Base-by-base conservation (phyloP, 2,113 vertebrate genomes). In the Thalassarche chlororhynchos region DNA sequence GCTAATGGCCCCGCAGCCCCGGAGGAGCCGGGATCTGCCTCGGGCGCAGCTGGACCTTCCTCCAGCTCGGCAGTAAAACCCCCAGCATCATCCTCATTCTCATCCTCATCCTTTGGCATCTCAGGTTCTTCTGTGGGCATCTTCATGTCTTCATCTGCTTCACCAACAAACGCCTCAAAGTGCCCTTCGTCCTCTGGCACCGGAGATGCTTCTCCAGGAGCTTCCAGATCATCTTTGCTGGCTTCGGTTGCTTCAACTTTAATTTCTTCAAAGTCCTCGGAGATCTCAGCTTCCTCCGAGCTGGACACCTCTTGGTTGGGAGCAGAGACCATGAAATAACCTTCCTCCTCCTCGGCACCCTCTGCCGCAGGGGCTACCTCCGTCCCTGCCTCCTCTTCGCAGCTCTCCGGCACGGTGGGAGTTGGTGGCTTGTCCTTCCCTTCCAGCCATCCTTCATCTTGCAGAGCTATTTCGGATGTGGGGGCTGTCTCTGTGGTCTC, bases 301-400 rank as follows among this genome's bases (percentile, higher is more conserved):
- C 61, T 44, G 68, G 61, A 47, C 6, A 5, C 5, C 25, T 95
- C 94, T 34, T 90, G 95, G 47, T 0, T 72, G 34, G 92, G 79
- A 71, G 92, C 96, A 8, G 95, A 80, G n/a, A 97, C 93, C 19
- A 78, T 83, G 25, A 84, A 85, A 4, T 93, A 95, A 1, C 87
- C 91, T 38, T 95, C 97, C 31, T 87, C 98, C 20, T 96, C 97
- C 76, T 98, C 97, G 0, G 68, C 91, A 29, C 84, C 82, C 34
- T 98, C 98, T 61, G 82, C 93, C 4, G 17, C 88, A n/a, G 95
- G 81, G 3, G 84, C 90, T 28, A 2, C 31, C 34, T 78, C 62
- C 3, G 0, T 8, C 26, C 9, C 60, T 5, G 17, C 20, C 42
- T 69, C 89, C 47, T 91, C 88, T 8, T 58, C 21, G 0, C 2